Conservation (phyloP, 2,113 vertebrate genomes). For the Rhea pennata region DNA sequence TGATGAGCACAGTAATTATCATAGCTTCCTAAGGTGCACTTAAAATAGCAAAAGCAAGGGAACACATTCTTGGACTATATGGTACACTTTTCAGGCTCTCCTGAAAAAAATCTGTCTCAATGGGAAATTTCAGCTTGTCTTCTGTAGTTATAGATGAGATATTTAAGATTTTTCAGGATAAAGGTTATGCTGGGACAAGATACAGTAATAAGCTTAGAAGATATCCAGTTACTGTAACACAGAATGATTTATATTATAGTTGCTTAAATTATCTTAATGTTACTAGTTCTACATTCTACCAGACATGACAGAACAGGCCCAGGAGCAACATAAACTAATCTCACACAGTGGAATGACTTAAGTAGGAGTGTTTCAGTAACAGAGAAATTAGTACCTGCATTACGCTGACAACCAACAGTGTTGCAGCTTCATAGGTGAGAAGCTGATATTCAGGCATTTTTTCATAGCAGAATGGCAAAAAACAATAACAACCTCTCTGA, state of each 20-base stretch:
- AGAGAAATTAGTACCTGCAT: neutral
- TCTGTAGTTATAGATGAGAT: constrained; percentile 4
- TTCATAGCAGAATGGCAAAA: neutral
- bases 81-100: neutral
- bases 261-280: neutral
- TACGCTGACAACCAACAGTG: neutral
- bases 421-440: neutral
- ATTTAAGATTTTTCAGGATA: constrained; percentile 18
- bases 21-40: constrained; percentile 68
- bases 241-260: neutral
- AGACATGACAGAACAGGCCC: neutral
- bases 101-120: constrained; percentile 14
- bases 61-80: constrained; percentile 43
- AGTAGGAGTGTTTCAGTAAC: neutral
- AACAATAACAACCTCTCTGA: neutral
- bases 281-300: neutral
- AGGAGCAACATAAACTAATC: neutral
- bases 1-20: constrained; percentile 74
- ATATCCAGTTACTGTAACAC: neutral
- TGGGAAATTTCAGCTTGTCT: constrained; percentile 49
- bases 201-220: neutral
- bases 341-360: neutral
- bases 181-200: constrained; percentile 24
- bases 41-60: constrained; percentile 68
- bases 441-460: neutral